Conservation (phyloP, 1,140 invertebrate genomes). For the Saxidomus purpurata region DNA sequence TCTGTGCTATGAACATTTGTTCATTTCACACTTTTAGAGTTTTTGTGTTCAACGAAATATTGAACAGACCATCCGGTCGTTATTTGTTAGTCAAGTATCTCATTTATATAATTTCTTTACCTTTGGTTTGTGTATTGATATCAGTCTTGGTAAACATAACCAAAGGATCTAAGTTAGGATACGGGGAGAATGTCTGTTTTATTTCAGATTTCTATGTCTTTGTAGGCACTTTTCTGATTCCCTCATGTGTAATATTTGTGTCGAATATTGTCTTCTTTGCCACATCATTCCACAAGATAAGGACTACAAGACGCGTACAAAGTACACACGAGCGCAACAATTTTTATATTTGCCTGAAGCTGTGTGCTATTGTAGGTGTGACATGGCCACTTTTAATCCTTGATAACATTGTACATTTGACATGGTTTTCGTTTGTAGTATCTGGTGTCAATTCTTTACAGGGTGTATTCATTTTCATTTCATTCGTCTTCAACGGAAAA, state of each 20-base stretch:
- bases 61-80: neutral
- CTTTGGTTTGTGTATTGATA: neutral
- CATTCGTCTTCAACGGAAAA: slow-evolving; percentile 85
- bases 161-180: slow-evolving; percentile 35
- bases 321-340: slow-evolving; percentile 6
- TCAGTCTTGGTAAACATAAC: neutral
- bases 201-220: slow-evolving; percentile 48
- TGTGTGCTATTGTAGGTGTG: slow-evolving; percentile 87
- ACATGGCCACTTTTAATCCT: slow-evolving; percentile 88
- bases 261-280: slow-evolving; percentile 69
- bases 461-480: slow-evolving; percentile 89
- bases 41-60: slow-evolving; percentile 70
- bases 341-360: slow-evolving; percentile 60
- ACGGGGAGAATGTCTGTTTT: slow-evolving; percentile 64
- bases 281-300: slow-evolving; percentile 35
- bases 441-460: slow-evolving; percentile 88
- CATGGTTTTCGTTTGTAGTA: slow-evolving; percentile 87
- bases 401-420: slow-evolving; percentile 86
- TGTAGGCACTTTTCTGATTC: slow-evolving; percentile 45
- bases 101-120: slow-evolving; percentile 17
- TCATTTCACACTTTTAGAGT: slow-evolving; percentile 88
- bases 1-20: slow-evolving; percentile 98
- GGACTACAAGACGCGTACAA: neutral
- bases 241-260: slow-evolving; percentile 52
- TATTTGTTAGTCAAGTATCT: slow-evolving; percentile 35